phyloP scores from a whole-genome alignment of 2,113 vertebrate species.

The Melanerpes aurifrons region DNA sequence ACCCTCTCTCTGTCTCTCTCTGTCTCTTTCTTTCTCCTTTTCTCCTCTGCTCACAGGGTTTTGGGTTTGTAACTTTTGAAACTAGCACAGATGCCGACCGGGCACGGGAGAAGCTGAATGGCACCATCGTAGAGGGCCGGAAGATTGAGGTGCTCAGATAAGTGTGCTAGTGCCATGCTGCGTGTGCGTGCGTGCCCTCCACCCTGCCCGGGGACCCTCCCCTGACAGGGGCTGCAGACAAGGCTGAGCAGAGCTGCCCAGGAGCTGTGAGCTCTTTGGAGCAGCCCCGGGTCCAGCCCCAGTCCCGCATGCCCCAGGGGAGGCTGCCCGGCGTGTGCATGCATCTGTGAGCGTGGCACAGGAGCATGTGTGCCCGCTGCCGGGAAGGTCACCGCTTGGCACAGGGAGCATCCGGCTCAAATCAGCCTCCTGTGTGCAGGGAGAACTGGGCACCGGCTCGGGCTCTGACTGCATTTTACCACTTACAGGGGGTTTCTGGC shows the following conservation, averaged over 20 bases:
- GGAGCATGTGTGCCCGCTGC: conserved; percentile 1
- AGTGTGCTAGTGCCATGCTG: conserved; percentile 71
- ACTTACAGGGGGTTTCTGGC: background rate
- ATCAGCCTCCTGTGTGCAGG: rapidly evolving
- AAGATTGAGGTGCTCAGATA: conserved; percentile 98
- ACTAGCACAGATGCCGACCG: conserved; percentile 97
- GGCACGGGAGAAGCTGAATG: conserved; percentile 99
- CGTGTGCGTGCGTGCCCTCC: background rate
- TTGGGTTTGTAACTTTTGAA: conserved; percentile 99
- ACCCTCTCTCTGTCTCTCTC: conserved; percentile 44
- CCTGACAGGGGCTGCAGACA: background rate
- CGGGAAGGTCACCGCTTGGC: background rate
- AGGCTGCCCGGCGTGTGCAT: background rate
- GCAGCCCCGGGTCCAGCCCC: background rate
- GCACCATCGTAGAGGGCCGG: conserved; percentile 99
- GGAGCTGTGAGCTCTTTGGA: background rate
- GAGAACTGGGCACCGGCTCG: background rate
- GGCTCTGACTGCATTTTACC: background rate
- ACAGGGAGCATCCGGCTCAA: background rate
- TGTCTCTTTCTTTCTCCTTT: conserved; percentile 74
- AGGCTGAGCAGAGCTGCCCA: background rate
- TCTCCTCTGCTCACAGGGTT: conserved; percentile 80
- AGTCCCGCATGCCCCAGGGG: background rate
- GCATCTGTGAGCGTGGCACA: background rate
- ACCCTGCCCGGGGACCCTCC: background rate